These are phyloP conservation scores for Notothenia rossii DNA, from an alignment of 2,113 vertebrate species.

Conservation along the genomic window DNA sequence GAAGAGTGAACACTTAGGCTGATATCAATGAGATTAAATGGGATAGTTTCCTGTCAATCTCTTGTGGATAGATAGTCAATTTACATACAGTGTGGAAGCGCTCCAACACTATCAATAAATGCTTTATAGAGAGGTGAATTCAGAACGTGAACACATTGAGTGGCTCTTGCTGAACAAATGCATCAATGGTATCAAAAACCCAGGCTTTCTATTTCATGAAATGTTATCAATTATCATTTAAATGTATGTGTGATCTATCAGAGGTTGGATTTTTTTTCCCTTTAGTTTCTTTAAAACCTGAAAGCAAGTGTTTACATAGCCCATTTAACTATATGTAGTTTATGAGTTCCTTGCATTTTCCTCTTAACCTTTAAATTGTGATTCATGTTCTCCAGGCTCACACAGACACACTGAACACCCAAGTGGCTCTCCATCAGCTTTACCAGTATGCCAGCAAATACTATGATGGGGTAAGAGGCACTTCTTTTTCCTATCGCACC, in stretches of 20 bases:
- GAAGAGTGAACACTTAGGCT: not conserved
- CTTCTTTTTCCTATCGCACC: constrained; percentile 63
- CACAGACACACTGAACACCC: constrained; percentile 95
- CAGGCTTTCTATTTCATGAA: not conserved
- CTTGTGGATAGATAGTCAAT: not conserved
- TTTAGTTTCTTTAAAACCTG: not conserved
- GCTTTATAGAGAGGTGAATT: not conserved
- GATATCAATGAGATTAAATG: not conserved
- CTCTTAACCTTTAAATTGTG: constrained; percentile 51
- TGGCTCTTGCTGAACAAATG: not conserved
- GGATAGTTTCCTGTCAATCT: not conserved
- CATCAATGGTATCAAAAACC: not conserved
- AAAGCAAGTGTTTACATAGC: not conserved
- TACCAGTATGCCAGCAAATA: constrained; percentile 99
- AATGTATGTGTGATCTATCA: constrained; percentile 2
- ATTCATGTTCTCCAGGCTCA: constrained; percentile 87
- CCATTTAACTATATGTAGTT: constrained; percentile 13
- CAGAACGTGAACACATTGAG: not conserved
- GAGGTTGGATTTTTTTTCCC: not conserved
- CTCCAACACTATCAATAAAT: not conserved
- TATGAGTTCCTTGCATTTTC: constrained; percentile 6
- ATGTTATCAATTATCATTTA: constrained; percentile 11
- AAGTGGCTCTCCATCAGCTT: constrained; percentile 96
- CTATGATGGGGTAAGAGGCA: constrained; percentile 93
- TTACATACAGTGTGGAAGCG: not conserved